A percentile compares a stretch with the other conserved stretches of the same genome.
These are phyloP conservation scores for Microtus montanus DNA, from an alignment of 2,113 vertebrate species.

Conservation along the genomic window DNA sequence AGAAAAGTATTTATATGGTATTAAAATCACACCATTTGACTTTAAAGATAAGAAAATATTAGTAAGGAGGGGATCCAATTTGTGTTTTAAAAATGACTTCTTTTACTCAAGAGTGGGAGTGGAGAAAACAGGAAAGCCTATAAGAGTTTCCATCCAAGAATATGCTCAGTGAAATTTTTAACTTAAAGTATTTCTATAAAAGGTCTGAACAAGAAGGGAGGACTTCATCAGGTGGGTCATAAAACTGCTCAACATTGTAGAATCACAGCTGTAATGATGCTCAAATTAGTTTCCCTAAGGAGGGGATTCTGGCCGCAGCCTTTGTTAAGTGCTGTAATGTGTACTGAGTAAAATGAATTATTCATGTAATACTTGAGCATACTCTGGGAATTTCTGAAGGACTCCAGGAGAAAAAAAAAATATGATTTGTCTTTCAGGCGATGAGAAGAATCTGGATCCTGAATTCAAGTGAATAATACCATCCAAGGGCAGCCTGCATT, in stretches of 20 bases:
- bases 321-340: slow-evolving; percentile 61
- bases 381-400: slow-evolving; percentile 70
- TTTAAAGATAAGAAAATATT: slow-evolving; percentile 49
- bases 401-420: slow-evolving; percentile 61
- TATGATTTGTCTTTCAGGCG: slow-evolving; percentile 57
- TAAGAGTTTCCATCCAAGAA: slow-evolving; percentile 42
- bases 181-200: slow-evolving; percentile 61
- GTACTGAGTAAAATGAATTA: slow-evolving; percentile 76
- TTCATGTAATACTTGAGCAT: slow-evolving; percentile 70
- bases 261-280: slow-evolving; percentile 65
- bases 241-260: slow-evolving; percentile 63
- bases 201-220: slow-evolving; percentile 52
- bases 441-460: slow-evolving; percentile 62
- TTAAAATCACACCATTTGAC: slow-evolving; percentile 40
- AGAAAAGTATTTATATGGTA: neutral
- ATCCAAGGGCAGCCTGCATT: slow-evolving; percentile 50
- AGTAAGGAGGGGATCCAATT: slow-evolving; percentile 6
- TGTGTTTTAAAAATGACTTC: slow-evolving; percentile 35
- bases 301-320: slow-evolving; percentile 51
- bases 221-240: slow-evolving; percentile 52
- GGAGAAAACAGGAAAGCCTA: slow-evolving; percentile 40
- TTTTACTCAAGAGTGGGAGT: neutral
- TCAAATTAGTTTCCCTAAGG: slow-evolving; percentile 69
- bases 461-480: slow-evolving; percentile 69
- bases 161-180: slow-evolving; percentile 48